Evolutionary conservation across 2,888 invertebrate species (phyloP), one percentile per base, ranked within the genome.

Genomic region (Anthrax anthrax): DNA sequence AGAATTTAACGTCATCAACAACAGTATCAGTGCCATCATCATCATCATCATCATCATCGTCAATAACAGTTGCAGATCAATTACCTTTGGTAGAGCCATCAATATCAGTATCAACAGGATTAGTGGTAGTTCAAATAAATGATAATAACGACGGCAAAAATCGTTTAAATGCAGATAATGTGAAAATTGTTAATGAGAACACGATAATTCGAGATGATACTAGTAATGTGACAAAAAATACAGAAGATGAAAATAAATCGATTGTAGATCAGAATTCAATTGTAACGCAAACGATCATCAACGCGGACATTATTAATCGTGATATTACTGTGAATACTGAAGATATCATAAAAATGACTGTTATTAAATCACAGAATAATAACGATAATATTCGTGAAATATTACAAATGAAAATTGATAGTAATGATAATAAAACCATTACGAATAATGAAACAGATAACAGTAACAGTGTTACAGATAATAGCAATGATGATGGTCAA

Each of bases 341-440:
- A n/a, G 37, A 37, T 34, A 29, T 16, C 34, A 13, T 42, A 38
- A 38, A 50, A 38, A 55, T 55, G 55, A 55, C 55, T 40, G 53
- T 55, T 17, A 49, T 53, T 47, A 52, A 46, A n/a, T 50, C 50
- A 45, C 54, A 52, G 47, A 51, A 50, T 46, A 53, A 52, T 51
- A 47, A 43, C 44, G 55, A 52, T 47, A 53, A 49, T 50, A 48
- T 55, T 42, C 54, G 53, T 17, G 49, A 47, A 13, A 51, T 51
- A 27, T 40, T 47, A 19, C 42, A 47, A 19, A 42, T 34, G 10
- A 37, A 43, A 43, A 40, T 41, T n/a, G 44, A 44, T 27, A 39
- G 18, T 29, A n/a, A 40, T 23, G 39, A 47, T 36, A 27, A 32
- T 32, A 39, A 6, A 23, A 6, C 23, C 23, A 8, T 6, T 23